phyloP scores from a whole-genome alignment of 2,888 invertebrate species.

The Dynastes maya region DNA sequence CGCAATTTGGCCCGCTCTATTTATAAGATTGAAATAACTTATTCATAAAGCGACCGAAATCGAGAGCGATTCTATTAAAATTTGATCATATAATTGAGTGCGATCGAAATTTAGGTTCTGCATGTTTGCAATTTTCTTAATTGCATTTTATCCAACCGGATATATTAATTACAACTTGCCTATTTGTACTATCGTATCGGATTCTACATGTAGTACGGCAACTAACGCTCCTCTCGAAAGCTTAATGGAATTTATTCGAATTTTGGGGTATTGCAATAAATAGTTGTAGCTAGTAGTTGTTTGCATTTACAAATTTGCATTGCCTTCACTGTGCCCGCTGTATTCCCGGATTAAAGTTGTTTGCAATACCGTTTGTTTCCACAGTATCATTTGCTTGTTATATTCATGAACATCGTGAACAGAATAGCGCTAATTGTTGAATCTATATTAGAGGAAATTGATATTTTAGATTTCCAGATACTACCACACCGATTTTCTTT shows the following conservation, averaged over 20 bases:
- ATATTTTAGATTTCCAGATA: no score
- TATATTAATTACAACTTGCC: neutral
- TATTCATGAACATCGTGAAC: neutral
- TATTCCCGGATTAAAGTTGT: conserved; percentile 1
- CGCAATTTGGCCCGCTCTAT: no score
- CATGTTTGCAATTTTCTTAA: conserved; percentile 14
- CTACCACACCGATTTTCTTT: no score
- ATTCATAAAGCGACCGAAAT: no score
- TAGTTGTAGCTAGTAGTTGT: neutral
- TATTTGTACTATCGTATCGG: neutral
- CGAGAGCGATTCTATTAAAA: neutral
- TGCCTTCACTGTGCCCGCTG: neutral
- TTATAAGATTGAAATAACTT: no score
- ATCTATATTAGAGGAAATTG: no score
- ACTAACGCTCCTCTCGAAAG: neutral
- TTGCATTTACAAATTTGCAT: neutral
- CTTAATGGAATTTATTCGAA: conserved; percentile 11
- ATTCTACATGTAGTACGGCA: neutral
- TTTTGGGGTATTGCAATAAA: conserved; percentile 9
- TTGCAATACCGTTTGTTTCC: neutral
- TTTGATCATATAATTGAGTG: neutral
- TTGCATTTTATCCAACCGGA: conserved; percentile 1
- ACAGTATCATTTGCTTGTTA: neutral
- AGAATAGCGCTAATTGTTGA: no score
- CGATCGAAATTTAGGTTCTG: neutral